A percentile compares a stretch with the other conserved stretches of the same genome.
Evolutionary conservation across 2,888 invertebrate species (phyloP).

Genomic region (Mythimna ferrago): DNA sequence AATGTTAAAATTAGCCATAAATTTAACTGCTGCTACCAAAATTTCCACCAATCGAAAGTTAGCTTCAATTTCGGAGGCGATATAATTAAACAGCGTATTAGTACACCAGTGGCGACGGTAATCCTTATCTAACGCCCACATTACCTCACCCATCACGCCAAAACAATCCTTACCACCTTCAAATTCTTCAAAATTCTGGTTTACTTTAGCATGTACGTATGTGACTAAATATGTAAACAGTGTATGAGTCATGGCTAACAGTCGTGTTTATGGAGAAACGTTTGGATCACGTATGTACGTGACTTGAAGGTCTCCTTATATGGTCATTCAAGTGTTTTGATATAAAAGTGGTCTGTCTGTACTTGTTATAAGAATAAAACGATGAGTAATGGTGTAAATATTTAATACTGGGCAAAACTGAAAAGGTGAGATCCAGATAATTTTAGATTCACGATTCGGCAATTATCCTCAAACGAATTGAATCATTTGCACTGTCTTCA

Average conservation of each 20-base stretch:
- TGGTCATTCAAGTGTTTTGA: conserved; percentile 78
- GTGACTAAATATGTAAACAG: conserved; percentile 64
- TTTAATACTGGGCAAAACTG: conserved; percentile 11
- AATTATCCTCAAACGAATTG: background rate
- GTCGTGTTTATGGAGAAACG: conserved; percentile 73
- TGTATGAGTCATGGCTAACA: conserved; percentile 78
- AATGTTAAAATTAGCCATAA: conserved; percentile 25
- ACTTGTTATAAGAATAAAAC: conserved; percentile 45
- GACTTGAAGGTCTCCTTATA: conserved; percentile 77
- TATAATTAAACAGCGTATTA: conserved; percentile 54
- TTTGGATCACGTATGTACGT: conserved; percentile 72
- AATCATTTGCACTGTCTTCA: background rate
- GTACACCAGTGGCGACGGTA: conserved; percentile 64
- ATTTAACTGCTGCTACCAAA: conserved; percentile 21
- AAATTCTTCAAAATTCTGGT: conserved; percentile 65
- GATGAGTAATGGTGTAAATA: conserved; percentile 32
- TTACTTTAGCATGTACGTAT: conserved; percentile 61
- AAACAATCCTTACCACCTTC: conserved; percentile 58
- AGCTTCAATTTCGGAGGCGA: conserved; percentile 35
- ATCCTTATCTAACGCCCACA: conserved; percentile 83
- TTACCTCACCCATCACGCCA: conserved; percentile 55
- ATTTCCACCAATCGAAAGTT: conserved; percentile 27
- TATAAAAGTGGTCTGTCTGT: conserved; percentile 66
- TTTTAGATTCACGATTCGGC: background rate
- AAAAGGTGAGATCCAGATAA: background rate